Conservation (phyloP, 2,888 invertebrate species). For the Parapristionchus giblindavisi region DNA sequence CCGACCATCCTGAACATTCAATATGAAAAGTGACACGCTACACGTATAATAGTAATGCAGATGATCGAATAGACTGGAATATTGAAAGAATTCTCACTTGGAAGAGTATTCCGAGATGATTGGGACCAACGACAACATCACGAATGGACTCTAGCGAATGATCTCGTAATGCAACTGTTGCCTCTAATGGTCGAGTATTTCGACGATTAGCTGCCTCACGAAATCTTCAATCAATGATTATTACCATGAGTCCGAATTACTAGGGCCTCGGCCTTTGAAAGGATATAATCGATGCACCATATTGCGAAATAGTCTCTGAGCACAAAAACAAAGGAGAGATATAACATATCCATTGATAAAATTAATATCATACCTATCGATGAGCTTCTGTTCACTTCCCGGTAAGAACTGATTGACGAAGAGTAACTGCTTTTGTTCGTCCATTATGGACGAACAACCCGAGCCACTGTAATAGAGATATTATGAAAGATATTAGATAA, state of each 20-base stretch:
- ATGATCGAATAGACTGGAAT: no score
- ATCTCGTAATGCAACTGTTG: conserved; percentile 40
- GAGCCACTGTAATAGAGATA: conserved; percentile 26
- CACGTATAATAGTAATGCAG: no score
- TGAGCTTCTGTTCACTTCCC: conserved; percentile 29
- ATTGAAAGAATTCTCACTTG: conserved; percentile 46
- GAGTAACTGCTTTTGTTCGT: conserved; percentile 31
- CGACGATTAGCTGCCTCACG: conserved; percentile 48
- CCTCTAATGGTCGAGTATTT: conserved; percentile 42
- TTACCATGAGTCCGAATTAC: no score
- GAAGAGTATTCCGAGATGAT: conserved; percentile 53
- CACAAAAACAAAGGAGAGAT: no score
- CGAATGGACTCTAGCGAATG: conserved; percentile 44
- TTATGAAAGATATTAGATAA: no score
- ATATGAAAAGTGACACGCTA: no score
- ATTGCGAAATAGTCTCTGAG: background rate
- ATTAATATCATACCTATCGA: conserved; percentile 14
- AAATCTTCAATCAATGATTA: conserved; percentile 41
- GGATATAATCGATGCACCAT: background rate
- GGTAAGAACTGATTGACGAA: conserved; percentile 38
- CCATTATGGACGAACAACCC: conserved; percentile 33
- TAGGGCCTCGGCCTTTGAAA: background rate
- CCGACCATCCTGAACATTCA: conserved; percentile 45
- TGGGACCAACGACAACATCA: conserved; percentile 54
- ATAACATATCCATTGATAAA: no score